Percentiles rank a stretch among this genome's conserved stretches.
These are phyloP conservation scores for Panzeria rudis DNA, from an alignment of 2,888 invertebrate species.

Conservation along the genomic window DNA sequence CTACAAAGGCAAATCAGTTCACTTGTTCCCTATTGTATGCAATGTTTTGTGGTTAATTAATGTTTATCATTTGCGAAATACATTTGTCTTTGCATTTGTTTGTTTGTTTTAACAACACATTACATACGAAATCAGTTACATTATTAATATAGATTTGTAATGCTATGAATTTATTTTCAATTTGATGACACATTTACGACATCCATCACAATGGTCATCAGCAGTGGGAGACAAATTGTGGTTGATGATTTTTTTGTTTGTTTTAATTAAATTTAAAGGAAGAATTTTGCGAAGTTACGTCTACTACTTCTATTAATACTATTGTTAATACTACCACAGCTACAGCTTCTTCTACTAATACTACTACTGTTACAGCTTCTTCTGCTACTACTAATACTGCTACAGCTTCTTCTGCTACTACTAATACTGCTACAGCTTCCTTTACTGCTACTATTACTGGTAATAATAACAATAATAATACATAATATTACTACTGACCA, in stretches of 20 bases:
- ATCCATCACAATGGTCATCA: slow-evolving; percentile 5
- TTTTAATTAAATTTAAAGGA: no score
- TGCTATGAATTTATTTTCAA: slow-evolving; percentile 26
- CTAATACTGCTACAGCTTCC: no score
- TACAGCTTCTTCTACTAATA: no score
- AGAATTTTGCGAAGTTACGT: no score
- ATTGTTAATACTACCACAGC: no score
- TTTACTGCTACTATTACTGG: no score
- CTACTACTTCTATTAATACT: no score
- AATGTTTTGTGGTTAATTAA: slow-evolving; percentile 56
- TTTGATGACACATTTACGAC: slow-evolving; percentile 22
- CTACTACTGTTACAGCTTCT: no score
- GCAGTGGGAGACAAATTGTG: slow-evolving; percentile 8
- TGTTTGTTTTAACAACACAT: slow-evolving; percentile 1
- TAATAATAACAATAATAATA: no score
- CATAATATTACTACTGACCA: no score
- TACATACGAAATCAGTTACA: slow-evolving; percentile 40
- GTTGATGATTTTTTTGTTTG: not conserved
- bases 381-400: no score
- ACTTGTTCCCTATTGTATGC: slow-evolving; percentile 12
- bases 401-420: no score
- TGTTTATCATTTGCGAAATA: slow-evolving; percentile 15
- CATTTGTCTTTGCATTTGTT: not conserved
- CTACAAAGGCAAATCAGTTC: slow-evolving; percentile 27
- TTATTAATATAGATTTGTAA: slow-evolving; percentile 47